Base-by-base conservation (phyloP, 2,797 vertebrate genomes). In the Euphonia xanthogaster region DNA sequence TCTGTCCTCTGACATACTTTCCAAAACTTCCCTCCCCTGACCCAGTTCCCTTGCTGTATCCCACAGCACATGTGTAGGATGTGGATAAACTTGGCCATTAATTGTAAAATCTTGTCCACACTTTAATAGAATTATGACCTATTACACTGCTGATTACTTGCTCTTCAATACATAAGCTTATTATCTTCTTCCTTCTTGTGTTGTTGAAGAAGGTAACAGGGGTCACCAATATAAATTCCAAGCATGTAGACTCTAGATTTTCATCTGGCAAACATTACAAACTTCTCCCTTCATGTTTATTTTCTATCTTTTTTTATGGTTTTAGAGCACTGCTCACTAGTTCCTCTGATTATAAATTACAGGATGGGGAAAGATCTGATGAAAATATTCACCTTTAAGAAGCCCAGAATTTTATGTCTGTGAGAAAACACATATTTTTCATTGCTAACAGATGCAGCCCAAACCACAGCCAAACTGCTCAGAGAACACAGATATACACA, bases 381-480 rank as follows among this genome's bases (percentile, higher is more conserved):
- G 72, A 96, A 97, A 97, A 95, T 87, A 83, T 95, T 96, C 65
- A 90, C 92, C 93, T 97, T 94, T 95, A 93, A 96, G 93, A 83
- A 91, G 93, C 93, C 93, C 94, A 90, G 94, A 96, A 95, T 97
- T 97, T 97, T 97, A 94, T 94, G 91, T 94, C 96, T 97, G 92
- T 91, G 92, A 96, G 97, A 97, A 97, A 97, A 95, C 94, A 97
- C 54, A 51, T 96, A 96, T 96, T 97, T 96, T 95, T 98, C 97
- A 97, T 98, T 98, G 94, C 82, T 97, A 97, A 97, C 97, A 98
- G 97, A 98, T 98, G 97, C 95, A 42, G 67, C 21, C 62, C 42
- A 83, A 61, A 94, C 60, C 31, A 35, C 62, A 93, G 96, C 81
- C 95, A 97, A 96, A 94, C 75, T 9, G 3, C 85, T 57, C 51